phyloP scores from a whole-genome alignment of 2,113 vertebrate genomes.

The Anhinga anhinga region DNA sequence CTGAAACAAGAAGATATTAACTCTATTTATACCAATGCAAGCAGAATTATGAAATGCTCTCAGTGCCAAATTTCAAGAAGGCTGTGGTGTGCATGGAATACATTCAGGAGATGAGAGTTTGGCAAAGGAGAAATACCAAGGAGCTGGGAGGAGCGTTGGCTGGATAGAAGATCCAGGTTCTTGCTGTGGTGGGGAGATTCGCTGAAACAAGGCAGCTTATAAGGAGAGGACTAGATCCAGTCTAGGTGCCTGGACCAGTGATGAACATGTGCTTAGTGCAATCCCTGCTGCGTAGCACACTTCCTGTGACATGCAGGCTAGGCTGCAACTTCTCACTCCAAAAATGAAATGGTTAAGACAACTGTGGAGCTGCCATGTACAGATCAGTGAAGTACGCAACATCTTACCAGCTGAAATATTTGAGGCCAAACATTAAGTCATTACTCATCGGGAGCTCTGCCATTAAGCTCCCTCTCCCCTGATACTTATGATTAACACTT shows the following conservation, averaged over 20 bases:
- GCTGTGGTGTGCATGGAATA: neutral
- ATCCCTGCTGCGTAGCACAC: neutral
- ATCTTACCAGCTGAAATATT: constrained; percentile 28
- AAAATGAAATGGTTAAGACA: neutral
- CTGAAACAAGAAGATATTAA: constrained; percentile 20
- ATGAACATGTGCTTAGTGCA: neutral
- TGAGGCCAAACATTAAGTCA: neutral
- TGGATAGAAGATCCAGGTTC: neutral
- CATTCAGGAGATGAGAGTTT: neutral
- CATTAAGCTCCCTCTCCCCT: neutral
- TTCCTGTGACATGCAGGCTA: neutral
- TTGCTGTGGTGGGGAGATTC: neutral
- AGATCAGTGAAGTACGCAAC: neutral
- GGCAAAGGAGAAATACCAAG: neutral
- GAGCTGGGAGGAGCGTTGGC: neutral
- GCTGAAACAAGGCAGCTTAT: neutral
- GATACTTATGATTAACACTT: constrained; percentile 49
- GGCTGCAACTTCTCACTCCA: neutral
- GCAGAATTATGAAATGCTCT: neutral
- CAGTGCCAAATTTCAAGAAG: neutral
- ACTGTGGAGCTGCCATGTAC: neutral
- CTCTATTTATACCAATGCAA: neutral
- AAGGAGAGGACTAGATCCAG: neutral
- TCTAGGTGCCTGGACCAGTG: neutral
- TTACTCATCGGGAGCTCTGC: constrained; percentile 27